These are phyloP conservation scores for Chromis chromis DNA, from an alignment of 2,797 vertebrate genomes.

Conservation along the genomic window DNA sequence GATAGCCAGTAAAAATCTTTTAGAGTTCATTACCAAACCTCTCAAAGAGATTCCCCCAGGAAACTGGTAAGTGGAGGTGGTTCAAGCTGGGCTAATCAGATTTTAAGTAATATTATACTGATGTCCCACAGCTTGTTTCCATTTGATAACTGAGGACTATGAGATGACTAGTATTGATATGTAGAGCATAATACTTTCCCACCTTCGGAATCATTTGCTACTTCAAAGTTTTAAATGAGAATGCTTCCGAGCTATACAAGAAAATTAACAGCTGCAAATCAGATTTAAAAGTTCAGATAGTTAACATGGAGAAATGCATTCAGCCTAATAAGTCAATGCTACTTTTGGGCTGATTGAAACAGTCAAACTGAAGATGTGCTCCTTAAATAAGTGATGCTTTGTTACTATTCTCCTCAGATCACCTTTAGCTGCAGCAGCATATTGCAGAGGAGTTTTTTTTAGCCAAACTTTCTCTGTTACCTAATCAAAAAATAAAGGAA, in stretches of 20 bases:
- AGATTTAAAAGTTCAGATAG: constrained; percentile 1
- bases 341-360: constrained; percentile 27
- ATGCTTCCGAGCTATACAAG: constrained; percentile 1
- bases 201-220: constrained; percentile 7
- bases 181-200: background rate
- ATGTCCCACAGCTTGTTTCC: constrained; percentile 19
- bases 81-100: constrained; percentile 8
- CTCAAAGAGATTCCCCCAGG: constrained; percentile 20
- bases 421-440: constrained; percentile 15
- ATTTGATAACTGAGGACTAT: background rate
- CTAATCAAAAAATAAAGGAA: background rate
- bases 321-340: constrained; percentile 15
- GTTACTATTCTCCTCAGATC: background rate
- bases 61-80: constrained; percentile 3
- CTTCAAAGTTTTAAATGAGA: constrained; percentile 10
- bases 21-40: constrained; percentile 22
- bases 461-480: background rate
- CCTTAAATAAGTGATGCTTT: constrained; percentile 19
- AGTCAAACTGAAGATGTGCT: constrained; percentile 18
- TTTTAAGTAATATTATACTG: constrained; percentile 1
- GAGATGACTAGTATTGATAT: background rate
- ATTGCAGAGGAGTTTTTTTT: constrained; percentile 1
- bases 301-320: background rate
- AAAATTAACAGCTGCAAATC: constrained; percentile 4
- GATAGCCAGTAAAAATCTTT: constrained; percentile 19